A percentile compares a stretch with the other conserved stretches of the same genome.
phyloP scores from a whole-genome alignment of 2,113 vertebrate genomes.

The Poeciliopsis occidentalis region DNA sequence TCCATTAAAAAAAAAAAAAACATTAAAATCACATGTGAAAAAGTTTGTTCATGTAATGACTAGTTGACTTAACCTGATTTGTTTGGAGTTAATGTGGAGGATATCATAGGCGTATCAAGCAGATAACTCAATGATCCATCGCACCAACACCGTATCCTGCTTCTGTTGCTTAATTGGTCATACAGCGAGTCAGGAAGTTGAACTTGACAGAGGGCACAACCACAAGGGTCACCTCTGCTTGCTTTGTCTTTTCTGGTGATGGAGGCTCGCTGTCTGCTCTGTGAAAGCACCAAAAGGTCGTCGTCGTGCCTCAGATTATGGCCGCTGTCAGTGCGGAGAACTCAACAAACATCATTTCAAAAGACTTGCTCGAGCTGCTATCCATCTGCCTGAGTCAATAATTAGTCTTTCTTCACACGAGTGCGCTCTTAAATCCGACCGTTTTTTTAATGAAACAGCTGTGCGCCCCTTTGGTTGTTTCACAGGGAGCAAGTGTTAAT shows the following conservation, averaged over 20 bases:
- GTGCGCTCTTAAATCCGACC: not conserved
- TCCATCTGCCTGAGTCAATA: conserved; percentile 16
- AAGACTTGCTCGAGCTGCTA: not conserved
- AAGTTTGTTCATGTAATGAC: too few relatives aligned
- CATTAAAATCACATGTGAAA: too few relatives aligned
- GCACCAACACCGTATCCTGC: not conserved
- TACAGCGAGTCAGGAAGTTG: not conserved
- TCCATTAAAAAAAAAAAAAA: too few relatives aligned
- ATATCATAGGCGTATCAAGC: too few relatives aligned
- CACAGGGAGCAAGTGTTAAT: conserved; percentile 29
- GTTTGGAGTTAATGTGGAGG: too few relatives aligned
- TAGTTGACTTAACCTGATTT: too few relatives aligned
- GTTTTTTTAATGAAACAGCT: conserved; percentile 9
- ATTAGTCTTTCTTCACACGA: conserved; percentile 7
- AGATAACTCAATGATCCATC: too few relatives aligned
- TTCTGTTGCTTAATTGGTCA: not conserved
- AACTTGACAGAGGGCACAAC: not conserved
- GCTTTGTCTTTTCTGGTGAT: not conserved
- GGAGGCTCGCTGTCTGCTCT: not conserved
- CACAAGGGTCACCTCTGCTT: not conserved
- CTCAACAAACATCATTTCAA: not conserved
- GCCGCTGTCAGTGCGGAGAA: not conserved
- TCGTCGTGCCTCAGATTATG: not conserved
- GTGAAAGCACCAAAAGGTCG: not conserved
- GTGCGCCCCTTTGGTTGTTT: conserved; percentile 16